Evolutionary conservation across 2,888 invertebrate genomes (phyloP).

Genomic region (Sinelater perroti): DNA sequence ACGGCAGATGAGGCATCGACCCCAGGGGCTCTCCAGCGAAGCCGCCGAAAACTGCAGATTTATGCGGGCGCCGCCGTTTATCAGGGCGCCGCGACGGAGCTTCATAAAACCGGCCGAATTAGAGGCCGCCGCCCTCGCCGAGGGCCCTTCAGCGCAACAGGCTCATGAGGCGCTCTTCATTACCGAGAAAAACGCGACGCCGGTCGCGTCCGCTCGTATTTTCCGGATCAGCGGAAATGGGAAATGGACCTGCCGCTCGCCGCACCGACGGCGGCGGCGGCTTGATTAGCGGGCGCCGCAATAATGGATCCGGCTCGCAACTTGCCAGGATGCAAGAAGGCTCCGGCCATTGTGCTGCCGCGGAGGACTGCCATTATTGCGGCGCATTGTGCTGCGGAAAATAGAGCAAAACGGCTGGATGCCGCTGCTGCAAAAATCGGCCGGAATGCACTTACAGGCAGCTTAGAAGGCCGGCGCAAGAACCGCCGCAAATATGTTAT

Average conservation of each 20-base stretch:
- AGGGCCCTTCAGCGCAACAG: constrained; percentile 10
- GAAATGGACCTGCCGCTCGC: not conserved
- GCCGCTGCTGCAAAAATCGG: too few species aligned
- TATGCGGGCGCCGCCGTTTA: constrained; percentile 12
- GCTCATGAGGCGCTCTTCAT: constrained; percentile 9
- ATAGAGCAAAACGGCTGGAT: too few species aligned
- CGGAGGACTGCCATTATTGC: constrained; percentile 2
- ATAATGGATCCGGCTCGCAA: too few species aligned
- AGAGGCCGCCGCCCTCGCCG: constrained; percentile 9
- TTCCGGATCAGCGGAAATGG: not conserved
- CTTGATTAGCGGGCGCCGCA: not conserved
- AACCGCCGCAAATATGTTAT: too few species aligned
- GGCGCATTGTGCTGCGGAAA: too few species aligned
- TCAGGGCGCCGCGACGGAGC: constrained; percentile 17
- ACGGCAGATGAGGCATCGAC: too few species aligned
- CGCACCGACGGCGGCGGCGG: not conserved
- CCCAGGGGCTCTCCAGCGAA: too few species aligned
- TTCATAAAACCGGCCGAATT: constrained; percentile 28
- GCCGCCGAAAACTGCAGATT: too few species aligned
- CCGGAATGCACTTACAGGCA: too few species aligned
- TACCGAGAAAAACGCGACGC: not conserved
- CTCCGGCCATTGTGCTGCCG: not conserved
- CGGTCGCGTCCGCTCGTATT: not conserved
- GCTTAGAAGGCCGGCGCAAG: too few species aligned
- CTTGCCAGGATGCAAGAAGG: not conserved